A percentile compares a stretch with the other conserved stretches of the same genome.
Evolutionary conservation across 2,113 vertebrate species (phyloP).

Genomic region (Bufo gargarizans): DNA sequence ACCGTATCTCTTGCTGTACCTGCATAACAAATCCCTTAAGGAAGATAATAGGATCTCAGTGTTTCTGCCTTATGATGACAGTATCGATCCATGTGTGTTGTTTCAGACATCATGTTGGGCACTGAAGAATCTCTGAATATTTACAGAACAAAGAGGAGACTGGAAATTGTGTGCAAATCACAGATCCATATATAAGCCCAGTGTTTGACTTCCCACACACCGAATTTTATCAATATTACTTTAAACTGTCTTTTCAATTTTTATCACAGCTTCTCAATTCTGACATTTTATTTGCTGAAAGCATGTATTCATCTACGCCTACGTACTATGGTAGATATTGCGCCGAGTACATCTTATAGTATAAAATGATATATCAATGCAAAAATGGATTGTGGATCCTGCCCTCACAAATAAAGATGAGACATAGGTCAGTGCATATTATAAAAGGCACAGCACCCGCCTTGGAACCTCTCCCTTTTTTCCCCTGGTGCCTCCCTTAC

Average conservation of each 20-base stretch:
- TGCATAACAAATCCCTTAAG: constrained; percentile 56
- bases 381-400: not conserved
- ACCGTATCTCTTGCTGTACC: constrained; percentile 55
- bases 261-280: constrained; percentile 24
- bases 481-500: too few species aligned
- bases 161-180: constrained; percentile 46
- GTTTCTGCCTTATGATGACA: constrained; percentile 56
- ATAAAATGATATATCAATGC: not conserved
- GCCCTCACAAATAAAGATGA: not conserved
- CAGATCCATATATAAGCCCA: constrained; percentile 45
- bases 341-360: not conserved
- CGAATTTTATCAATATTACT: constrained; percentile 49
- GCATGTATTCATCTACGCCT: constrained; percentile 5
- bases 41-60: constrained; percentile 57
- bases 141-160: constrained; percentile 46
- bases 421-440: not conserved
- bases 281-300: not conserved
- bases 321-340: not conserved
- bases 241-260: constrained; percentile 40
- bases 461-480: too few species aligned
- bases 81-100: constrained; percentile 50
- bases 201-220: constrained; percentile 45
- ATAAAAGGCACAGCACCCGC: not conserved
- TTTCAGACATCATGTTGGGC: constrained; percentile 52
- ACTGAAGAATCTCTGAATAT: constrained; percentile 49